Percentiles rank a stretch among this genome's conserved stretches.
Evolutionary conservation across 2,113 vertebrate species (phyloP).

Genomic region (Chaetura pelagica): DNA sequence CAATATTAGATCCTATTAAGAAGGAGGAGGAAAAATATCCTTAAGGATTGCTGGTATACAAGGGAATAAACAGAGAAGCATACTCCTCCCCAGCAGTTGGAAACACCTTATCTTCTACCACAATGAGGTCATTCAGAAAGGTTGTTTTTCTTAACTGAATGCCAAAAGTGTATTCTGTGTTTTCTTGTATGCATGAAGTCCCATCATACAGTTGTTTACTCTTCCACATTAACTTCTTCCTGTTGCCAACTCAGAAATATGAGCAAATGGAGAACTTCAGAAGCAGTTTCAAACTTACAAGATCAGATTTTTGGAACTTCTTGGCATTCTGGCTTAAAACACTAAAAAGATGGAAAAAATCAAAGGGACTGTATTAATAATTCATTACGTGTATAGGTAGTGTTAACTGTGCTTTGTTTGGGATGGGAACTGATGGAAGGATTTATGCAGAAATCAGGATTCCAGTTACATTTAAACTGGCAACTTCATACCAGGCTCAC

Average conservation of each 20-base stretch:
- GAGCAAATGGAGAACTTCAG: background rate
- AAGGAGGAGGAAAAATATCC: background rate
- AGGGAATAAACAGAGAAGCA: background rate
- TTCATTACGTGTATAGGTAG: background rate
- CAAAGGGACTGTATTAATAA: background rate
- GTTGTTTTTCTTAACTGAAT: background rate
- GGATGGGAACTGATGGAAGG: background rate
- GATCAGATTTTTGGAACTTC: background rate
- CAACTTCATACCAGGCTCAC: background rate
- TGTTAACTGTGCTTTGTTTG: background rate
- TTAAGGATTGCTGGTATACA: background rate
- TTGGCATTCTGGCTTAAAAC: background rate
- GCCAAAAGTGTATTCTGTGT: background rate
- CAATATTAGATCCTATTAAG: background rate
- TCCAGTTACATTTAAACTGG: background rate
- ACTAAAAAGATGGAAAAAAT: background rate
- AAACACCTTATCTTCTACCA: background rate
- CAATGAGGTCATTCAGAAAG: background rate
- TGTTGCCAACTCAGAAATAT: background rate
- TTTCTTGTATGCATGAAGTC: background rate
- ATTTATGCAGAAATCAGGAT: background rate
- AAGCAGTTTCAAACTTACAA: background rate
- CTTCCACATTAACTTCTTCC: background rate
- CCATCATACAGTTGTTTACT: background rate
- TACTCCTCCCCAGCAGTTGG: background rate